These are phyloP conservation scores for Trachemys scripta DNA, from an alignment of 2,113 vertebrate genomes.

Conservation along the genomic window DNA sequence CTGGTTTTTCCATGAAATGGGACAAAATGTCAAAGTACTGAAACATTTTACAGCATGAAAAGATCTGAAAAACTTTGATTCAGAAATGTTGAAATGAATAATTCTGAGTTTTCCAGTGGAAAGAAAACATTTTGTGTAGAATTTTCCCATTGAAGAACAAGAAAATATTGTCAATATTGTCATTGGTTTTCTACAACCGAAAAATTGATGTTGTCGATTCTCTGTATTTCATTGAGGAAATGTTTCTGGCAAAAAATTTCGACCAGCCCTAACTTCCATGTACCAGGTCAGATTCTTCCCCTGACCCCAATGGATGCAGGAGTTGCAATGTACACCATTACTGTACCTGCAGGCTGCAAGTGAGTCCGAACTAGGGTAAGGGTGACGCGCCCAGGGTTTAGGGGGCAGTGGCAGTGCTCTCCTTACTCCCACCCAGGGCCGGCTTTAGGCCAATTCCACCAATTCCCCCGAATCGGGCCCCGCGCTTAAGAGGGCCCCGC, in stretches of 20 bases:
- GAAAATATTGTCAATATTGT: background rate
- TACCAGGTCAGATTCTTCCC: background rate
- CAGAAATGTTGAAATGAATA: background rate
- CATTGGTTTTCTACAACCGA: background rate
- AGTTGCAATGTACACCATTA: background rate
- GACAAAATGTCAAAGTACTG: background rate
- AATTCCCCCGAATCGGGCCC: too few relatives aligned
- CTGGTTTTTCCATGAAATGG: background rate
- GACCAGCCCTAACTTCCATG: background rate
- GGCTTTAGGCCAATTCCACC: too few relatives aligned
- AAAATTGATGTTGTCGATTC: background rate
- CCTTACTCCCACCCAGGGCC: background rate
- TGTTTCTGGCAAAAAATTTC: background rate
- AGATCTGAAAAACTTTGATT: background rate
- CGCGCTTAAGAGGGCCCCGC: too few relatives aligned
- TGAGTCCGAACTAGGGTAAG: background rate
- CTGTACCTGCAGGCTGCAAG: background rate
- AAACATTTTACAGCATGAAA: background rate
- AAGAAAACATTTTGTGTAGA: background rate
- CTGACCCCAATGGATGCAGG: background rate
- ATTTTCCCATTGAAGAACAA: background rate
- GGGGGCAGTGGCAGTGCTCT: background rate
- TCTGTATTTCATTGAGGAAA: background rate
- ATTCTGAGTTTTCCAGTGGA: background rate
- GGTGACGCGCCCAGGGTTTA: background rate